Conservation (phyloP, 1,140 invertebrate genomes). For the Brachionus manjavacas region DNA sequence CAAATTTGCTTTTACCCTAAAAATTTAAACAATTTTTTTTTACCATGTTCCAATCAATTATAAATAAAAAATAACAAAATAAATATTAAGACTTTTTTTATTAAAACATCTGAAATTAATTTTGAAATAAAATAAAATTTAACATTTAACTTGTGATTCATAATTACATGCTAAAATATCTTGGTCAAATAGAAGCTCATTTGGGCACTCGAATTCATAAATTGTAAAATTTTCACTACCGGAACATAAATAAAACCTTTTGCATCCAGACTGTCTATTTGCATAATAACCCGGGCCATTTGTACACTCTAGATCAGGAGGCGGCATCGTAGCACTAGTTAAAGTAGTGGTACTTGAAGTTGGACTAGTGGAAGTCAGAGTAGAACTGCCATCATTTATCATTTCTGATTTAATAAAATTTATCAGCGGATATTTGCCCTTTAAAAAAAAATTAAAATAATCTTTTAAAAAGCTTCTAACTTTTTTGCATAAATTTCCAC, state of each 20-base stretch:
- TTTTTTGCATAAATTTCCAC: slow-evolving; percentile 46
- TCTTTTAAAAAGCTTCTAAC: neutral
- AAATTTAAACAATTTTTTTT: too few species aligned
- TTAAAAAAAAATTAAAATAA: neutral
- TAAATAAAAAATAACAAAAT: too few species aligned
- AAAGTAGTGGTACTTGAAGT: neutral
- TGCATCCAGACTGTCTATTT: neutral
- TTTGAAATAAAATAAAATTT: neutral
- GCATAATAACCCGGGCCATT: neutral
- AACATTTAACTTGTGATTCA: neutral
- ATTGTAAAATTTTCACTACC: neutral
- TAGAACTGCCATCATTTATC: neutral
- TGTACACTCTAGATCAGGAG: neutral
- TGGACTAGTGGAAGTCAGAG: neutral
- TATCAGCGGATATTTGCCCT: slow-evolving; percentile 51
- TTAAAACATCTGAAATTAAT: neutral
- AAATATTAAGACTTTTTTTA: too few species aligned
- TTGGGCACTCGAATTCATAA: neutral
- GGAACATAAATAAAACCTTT: neutral
- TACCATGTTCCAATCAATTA: too few species aligned
- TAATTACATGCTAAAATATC: neutral
- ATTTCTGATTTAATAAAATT: slow-evolving; percentile 35
- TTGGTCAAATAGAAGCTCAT: neutral
- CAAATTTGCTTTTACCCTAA: too few species aligned
- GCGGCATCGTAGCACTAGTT: neutral